phyloP scores from a whole-genome alignment of 2,113 vertebrate species.

The Leptosomus discolor region DNA sequence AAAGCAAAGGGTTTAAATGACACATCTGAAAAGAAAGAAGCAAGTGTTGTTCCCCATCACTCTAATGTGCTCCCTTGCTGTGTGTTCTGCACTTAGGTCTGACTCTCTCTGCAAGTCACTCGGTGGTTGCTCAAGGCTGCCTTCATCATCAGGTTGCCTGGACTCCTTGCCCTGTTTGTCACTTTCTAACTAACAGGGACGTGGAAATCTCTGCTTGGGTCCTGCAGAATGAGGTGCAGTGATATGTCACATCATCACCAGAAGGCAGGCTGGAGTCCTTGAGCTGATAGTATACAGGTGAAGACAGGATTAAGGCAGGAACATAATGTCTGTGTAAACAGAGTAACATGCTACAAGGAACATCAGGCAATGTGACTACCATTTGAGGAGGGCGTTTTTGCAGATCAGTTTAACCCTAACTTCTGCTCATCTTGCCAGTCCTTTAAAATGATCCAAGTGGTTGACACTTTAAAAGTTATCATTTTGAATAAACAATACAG shows the following conservation, averaged over 20 bases:
- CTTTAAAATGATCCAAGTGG: background rate
- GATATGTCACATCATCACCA: background rate
- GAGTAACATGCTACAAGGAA: background rate
- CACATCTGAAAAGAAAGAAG: background rate
- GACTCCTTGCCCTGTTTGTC: background rate
- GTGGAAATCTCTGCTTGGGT: background rate
- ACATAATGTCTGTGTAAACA: background rate
- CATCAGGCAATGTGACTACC: background rate
- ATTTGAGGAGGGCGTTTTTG: background rate
- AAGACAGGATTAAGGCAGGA: background rate
- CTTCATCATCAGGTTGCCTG: background rate
- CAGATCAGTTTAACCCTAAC: background rate
- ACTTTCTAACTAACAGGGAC: background rate
- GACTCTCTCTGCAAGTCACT: background rate
- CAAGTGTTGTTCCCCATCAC: background rate
- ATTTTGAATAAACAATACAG: conserved; percentile 29
- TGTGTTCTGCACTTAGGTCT: background rate
- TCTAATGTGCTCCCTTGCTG: background rate
- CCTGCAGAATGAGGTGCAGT: background rate
- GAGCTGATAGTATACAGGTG: background rate
- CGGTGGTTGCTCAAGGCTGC: background rate
- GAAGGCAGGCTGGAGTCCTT: background rate
- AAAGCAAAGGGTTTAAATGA: background rate
- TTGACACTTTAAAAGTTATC: background rate
- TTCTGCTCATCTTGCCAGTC: background rate